Evolutionary conservation across 2,113 vertebrate genomes (phyloP).

Genomic region (Ictidomys tridecemlineatus): DNA sequence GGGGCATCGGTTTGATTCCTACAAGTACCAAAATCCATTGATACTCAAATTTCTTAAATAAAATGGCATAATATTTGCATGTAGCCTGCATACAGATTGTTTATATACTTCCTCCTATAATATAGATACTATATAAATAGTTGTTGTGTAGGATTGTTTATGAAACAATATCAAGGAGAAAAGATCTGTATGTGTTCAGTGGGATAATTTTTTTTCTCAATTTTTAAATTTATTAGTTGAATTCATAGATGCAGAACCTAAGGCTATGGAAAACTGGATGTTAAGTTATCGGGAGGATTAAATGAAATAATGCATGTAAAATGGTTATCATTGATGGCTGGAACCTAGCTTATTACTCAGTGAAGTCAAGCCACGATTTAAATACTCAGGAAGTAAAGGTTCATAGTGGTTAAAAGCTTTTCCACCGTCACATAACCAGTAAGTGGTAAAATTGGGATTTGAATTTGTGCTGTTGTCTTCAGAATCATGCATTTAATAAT

Average conservation of each 20-base stretch:
- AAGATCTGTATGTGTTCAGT: background rate
- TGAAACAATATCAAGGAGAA: background rate
- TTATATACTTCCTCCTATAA: background rate
- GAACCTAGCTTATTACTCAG: background rate
- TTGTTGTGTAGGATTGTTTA: background rate
- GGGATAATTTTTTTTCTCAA: background rate
- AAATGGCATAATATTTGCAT: background rate
- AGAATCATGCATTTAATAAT: conserved; percentile 14
- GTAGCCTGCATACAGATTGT: background rate
- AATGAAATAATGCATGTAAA: conserved; percentile 37
- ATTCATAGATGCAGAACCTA: background rate
- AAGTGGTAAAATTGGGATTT: background rate
- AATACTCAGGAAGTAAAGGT: background rate
- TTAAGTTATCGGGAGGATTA: conserved; percentile 40
- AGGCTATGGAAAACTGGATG: background rate
- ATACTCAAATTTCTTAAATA: background rate
- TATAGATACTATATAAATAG: background rate
- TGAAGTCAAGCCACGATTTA: conserved; percentile 7
- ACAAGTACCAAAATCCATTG: background rate
- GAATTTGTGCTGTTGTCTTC: background rate
- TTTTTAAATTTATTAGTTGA: background rate
- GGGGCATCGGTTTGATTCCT: background rate
- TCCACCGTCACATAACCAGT: background rate
- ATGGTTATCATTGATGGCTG: background rate
- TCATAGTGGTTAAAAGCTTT: conserved; percentile 10